Percentiles rank a stretch among this genome's conserved stretches.
Conservation (phyloP, 2,113 vertebrate species). For the Elaphurus davidianus region DNA sequence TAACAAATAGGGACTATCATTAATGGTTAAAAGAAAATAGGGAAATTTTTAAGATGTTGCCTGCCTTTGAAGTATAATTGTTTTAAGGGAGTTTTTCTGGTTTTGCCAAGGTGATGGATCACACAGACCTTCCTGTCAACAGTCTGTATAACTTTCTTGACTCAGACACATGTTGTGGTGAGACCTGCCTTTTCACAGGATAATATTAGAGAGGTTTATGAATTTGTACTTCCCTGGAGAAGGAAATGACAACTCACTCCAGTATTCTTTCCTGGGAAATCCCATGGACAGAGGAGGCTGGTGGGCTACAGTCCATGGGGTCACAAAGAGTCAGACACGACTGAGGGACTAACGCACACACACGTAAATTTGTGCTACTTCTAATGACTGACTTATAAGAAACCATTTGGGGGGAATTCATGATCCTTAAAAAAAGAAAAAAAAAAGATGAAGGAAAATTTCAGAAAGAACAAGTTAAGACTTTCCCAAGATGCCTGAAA, state of each 20-base stretch:
- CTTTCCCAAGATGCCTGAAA: constrained; percentile 7
- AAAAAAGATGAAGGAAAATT: not conserved
- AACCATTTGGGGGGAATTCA: not conserved
- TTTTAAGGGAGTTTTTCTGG: not conserved
- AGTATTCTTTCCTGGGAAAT: not conserved
- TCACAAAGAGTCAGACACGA: not conserved
- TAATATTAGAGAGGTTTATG: not conserved
- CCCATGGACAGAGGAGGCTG: not conserved
- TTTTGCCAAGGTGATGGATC: not conserved
- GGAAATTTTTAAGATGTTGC: not conserved
- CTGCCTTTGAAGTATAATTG: constrained; percentile 53
- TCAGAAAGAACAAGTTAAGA: constrained; percentile 45
- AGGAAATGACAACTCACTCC: not conserved
- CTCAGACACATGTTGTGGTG: not conserved
- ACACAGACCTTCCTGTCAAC: not conserved
- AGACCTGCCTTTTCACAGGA: not conserved
- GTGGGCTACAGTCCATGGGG: not conserved
- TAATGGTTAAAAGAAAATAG: constrained; percentile 52
- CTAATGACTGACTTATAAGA: not conserved
- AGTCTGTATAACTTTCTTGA: not conserved
- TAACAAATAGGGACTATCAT: constrained; percentile 28
- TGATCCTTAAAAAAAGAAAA: not conserved
- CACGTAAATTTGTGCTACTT: not conserved
- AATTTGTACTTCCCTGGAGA: not conserved
- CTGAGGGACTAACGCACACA: not conserved